phyloP scores from a whole-genome alignment of 2,888 invertebrate species.

The Netelia fuscicornis region DNA sequence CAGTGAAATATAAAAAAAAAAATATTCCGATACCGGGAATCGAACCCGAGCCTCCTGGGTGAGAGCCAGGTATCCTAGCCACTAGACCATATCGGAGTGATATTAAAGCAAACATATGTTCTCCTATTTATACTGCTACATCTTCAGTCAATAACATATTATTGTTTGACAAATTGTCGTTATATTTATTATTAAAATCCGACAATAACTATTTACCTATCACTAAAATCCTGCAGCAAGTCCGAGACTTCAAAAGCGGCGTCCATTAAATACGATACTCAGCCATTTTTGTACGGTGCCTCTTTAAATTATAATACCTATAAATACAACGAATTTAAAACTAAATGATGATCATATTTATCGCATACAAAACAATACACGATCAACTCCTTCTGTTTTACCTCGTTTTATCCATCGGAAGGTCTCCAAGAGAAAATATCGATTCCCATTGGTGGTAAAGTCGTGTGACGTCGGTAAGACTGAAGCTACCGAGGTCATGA shows the following conservation, averaged over 20 bases:
- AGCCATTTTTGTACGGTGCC: not conserved
- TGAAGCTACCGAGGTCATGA: conserved; percentile 21
- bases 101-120: not conserved
- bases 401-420: conserved; percentile 12
- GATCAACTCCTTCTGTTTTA: conserved; percentile 46
- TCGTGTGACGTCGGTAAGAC: conserved; percentile 10
- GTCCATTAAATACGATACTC: not conserved
- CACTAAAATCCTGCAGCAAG: not conserved
- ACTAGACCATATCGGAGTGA: conserved; percentile 86
- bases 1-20: conserved; percentile 71
- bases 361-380: conserved; percentile 75
- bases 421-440: conserved; percentile 38
- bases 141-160: not conserved
- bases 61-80: conserved; percentile 88
- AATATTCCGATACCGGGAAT: conserved; percentile 87
- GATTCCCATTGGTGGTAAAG: conserved; percentile 26
- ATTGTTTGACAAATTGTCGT: too few species aligned
- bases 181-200: too few species aligned
- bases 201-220: too few species aligned
- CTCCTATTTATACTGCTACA: not conserved
- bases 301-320: too few species aligned
- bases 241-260: not conserved
- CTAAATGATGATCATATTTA: conserved; percentile 55
- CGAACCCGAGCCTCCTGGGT: conserved; percentile 89
- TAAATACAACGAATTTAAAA: not conserved